These are phyloP conservation scores for Ophonus ardosiacus DNA, from an alignment of 2,888 invertebrate species.

Conservation along the genomic window DNA sequence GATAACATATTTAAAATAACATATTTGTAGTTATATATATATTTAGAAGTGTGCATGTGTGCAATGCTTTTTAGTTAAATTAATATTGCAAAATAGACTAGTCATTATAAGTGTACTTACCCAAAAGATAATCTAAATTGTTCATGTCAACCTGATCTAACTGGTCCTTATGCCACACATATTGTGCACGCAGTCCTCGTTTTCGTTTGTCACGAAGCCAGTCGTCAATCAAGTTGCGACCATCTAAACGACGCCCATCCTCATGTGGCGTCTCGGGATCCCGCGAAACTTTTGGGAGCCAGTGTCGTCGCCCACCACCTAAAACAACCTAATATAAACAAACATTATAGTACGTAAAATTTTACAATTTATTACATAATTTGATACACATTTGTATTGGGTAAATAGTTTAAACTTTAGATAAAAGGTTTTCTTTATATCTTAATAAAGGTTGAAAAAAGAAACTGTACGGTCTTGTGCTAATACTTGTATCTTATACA, in stretches of 20 bases:
- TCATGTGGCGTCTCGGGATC: constrained; percentile 85
- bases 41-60: too few relatives aligned
- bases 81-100: too few relatives aligned
- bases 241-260: constrained; percentile 86
- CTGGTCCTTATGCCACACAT: constrained; percentile 86
- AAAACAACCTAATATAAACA: constrained; percentile 81
- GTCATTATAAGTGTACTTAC: constrained; percentile 75
- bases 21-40: too few relatives aligned
- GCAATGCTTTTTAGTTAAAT: too few relatives aligned
- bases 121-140: constrained; percentile 85
- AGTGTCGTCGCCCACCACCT: constrained; percentile 87
- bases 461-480: too few relatives aligned
- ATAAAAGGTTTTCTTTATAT: too few relatives aligned
- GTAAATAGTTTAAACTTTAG: too few relatives aligned
- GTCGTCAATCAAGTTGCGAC: constrained; percentile 87
- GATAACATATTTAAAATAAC: too few relatives aligned
- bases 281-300: constrained; percentile 84
- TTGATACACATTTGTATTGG: too few relatives aligned
- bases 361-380: neutral
- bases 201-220: constrained; percentile 87
- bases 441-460: too few relatives aligned
- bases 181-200: constrained; percentile 82
- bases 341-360: neutral
- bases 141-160: constrained; percentile 84
- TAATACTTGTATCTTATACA: too few relatives aligned